phyloP scores from a whole-genome alignment of 2,113 vertebrate genomes.

The Dasyurus viverrinus region DNA sequence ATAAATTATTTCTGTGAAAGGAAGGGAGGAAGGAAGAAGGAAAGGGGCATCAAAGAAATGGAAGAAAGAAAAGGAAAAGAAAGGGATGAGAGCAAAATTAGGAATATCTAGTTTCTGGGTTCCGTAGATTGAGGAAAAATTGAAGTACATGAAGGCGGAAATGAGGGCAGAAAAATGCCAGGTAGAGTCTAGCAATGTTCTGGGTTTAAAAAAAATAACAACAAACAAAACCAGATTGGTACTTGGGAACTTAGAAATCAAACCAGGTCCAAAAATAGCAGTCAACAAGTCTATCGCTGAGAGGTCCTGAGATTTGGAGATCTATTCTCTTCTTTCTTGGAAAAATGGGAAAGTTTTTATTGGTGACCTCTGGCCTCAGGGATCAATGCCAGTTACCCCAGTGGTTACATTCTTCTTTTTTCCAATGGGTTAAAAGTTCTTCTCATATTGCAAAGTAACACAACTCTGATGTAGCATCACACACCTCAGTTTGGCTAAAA shows the following conservation, averaged over 20 bases:
- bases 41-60: no score
- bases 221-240: background rate
- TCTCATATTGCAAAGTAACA: background rate
- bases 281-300: background rate
- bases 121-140: background rate
- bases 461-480: no score
- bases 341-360: background rate
- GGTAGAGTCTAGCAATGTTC: background rate
- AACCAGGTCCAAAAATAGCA: background rate
- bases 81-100: background rate
- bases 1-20: background rate
- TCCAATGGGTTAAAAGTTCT: background rate
- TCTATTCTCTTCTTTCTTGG: background rate
- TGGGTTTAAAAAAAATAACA: background rate
- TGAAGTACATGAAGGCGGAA: background rate
- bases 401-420: background rate
- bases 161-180: background rate
- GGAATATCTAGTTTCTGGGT: background rate
- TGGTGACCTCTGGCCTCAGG: background rate
- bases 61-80: no score
- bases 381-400: background rate
- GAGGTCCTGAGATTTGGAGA: background rate
- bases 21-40: background rate
- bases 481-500: no score
- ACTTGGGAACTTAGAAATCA: background rate